Percentiles rank a stretch among this genome's conserved stretches.
phyloP scores from a whole-genome alignment of 2,113 vertebrate species.

The Pristiophorus japonicus region DNA sequence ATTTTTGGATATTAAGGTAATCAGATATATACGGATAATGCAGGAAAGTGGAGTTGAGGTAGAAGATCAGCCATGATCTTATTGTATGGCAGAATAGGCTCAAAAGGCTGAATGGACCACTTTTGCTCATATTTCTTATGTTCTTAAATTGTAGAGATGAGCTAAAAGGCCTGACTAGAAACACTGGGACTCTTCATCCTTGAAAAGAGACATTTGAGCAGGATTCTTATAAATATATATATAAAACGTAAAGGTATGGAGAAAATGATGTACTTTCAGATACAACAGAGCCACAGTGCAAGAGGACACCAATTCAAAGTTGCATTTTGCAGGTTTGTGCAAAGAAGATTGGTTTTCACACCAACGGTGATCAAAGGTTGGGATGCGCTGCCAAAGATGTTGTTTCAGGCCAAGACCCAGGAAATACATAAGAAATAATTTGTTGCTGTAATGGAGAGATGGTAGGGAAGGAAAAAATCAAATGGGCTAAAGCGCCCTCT shows the following conservation, averaged over 20 bases:
- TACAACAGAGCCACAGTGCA: background rate
- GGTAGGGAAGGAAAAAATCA: background rate
- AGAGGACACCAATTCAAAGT: background rate
- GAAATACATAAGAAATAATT: background rate
- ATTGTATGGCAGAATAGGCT: too few species aligned
- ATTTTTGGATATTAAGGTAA: too few species aligned
- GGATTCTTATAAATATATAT: background rate
- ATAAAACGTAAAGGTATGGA: background rate
- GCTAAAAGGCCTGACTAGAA: background rate
- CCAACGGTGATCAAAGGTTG: background rate
- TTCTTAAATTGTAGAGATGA: background rate
- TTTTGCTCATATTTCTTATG: too few species aligned
- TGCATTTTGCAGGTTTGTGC: background rate
- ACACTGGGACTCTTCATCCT: background rate
- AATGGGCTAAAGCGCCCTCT: background rate
- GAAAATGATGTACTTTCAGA: background rate
- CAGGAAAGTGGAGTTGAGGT: too few species aligned
- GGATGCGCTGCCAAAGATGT: background rate
- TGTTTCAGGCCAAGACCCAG: background rate
- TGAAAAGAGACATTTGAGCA: background rate
- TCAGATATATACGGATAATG: too few species aligned
- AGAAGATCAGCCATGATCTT: too few species aligned
- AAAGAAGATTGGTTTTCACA: background rate
- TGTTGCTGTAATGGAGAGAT: background rate
- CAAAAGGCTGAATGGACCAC: too few species aligned